Conservation (phyloP, 1,140 invertebrate genomes). For the Leptestheria dahalacensis region DNA sequence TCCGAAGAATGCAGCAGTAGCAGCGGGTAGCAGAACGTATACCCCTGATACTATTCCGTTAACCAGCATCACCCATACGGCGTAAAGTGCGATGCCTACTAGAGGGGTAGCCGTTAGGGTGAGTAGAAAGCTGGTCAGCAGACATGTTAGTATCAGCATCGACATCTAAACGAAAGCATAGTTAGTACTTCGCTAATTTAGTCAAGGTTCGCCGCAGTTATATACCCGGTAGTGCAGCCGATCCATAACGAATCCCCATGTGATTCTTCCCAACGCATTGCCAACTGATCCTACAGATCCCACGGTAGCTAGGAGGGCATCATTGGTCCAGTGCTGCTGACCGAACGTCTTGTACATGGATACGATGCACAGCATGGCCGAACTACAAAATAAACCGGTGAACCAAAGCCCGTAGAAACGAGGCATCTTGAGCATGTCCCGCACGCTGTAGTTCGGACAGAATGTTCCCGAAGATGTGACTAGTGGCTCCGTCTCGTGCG, state of each 20-base stretch:
- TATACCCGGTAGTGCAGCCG: constrained; percentile 28
- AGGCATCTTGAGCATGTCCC: neutral
- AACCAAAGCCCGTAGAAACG: constrained; percentile 28
- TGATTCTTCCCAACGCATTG: constrained; percentile 32
- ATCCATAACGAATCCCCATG: constrained; percentile 33
- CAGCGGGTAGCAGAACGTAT: constrained; percentile 1
- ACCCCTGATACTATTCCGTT: neutral
- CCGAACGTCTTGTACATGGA: constrained; percentile 36
- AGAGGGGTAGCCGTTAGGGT: constrained; percentile 17
- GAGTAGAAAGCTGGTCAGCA: constrained; percentile 15
- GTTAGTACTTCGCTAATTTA: neutral
- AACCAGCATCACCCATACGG: neutral
- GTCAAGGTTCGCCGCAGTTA: neutral
- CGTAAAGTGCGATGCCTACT: constrained; percentile 1
- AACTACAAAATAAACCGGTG: constrained; percentile 29
- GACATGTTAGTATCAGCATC: constrained; percentile 17
- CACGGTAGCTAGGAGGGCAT: constrained; percentile 32
- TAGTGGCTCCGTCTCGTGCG: neutral
- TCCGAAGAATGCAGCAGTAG: neutral
- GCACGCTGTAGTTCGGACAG: neutral
- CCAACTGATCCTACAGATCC: constrained; percentile 33
- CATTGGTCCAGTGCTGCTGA: constrained; percentile 32
- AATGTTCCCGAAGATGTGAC: neutral
- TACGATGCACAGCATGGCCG: constrained; percentile 29
- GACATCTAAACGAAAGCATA: constrained; percentile 16